phyloP scores from a whole-genome alignment of 2,113 vertebrate genomes.

The Antechinus stuartii region DNA sequence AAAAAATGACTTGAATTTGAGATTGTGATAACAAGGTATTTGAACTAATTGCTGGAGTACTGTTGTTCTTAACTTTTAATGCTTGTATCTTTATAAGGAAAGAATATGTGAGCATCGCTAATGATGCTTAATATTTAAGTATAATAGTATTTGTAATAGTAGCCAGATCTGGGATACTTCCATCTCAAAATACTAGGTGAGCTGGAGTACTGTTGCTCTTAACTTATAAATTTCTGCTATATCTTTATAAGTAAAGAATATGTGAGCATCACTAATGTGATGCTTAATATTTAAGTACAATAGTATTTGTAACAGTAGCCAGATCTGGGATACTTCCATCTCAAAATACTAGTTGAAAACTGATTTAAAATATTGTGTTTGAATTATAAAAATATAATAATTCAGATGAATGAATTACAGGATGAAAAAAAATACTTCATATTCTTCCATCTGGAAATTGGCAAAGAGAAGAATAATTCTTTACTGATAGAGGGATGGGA shows the following conservation, averaged over 20 bases:
- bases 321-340: conserved; percentile 1
- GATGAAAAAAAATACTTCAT: conserved; percentile 47
- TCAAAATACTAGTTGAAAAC: conserved; percentile 9
- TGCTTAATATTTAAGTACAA: conserved; percentile 17
- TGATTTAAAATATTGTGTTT: conserved; percentile 33
- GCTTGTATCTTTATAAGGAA: not conserved
- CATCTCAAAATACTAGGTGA: not conserved
- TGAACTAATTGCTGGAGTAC: not conserved
- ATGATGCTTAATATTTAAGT: not conserved
- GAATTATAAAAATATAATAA: conserved; percentile 37
- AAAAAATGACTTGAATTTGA: conserved; percentile 48
- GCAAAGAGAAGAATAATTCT: conserved; percentile 31
- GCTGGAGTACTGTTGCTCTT: not conserved
- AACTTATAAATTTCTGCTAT: not conserved
- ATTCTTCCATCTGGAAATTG: conserved; percentile 33
- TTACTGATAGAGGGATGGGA: conserved; percentile 22
- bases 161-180: not conserved
- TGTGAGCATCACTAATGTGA: conserved; percentile 1
- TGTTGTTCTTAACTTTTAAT: not conserved
- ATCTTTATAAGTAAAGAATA: not conserved
- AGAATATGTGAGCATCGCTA: conserved; percentile 31
- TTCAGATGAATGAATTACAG: conserved; percentile 53
- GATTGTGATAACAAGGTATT: not conserved
- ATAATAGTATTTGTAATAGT: conserved; percentile 34
- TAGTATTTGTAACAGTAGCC: conserved; percentile 35